Evolutionary conservation across 2,888 invertebrate genomes (phyloP).

Genomic region (Hydraecia micacea): DNA sequence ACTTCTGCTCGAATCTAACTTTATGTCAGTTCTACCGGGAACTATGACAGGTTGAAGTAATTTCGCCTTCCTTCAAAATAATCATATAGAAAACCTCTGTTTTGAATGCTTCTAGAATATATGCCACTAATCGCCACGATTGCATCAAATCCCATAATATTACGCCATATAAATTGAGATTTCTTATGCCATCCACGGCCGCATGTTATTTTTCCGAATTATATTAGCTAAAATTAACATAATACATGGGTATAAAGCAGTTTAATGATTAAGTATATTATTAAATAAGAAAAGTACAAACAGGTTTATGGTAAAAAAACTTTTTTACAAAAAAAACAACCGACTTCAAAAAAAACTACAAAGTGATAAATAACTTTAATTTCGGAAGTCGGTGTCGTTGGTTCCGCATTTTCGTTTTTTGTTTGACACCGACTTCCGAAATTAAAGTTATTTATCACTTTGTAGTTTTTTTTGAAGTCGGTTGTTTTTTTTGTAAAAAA

Average conservation of each 20-base stretch:
- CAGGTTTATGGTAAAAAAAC: constrained; percentile 35
- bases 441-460: too few relatives aligned
- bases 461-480: too few relatives aligned
- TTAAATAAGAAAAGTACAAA: constrained; percentile 3
- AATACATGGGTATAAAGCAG: constrained; percentile 18
- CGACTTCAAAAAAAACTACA: too few relatives aligned
- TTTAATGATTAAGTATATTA: constrained; percentile 23
- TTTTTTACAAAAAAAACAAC: too few relatives aligned
- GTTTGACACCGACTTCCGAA: too few relatives aligned
- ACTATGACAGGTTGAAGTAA: neutral
- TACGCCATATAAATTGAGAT: constrained; percentile 36
- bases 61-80: neutral
- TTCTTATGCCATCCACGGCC: constrained; percentile 3
- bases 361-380: too few relatives aligned
- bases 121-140: constrained; percentile 11
- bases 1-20: neutral
- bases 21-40: neutral
- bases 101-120: constrained; percentile 3
- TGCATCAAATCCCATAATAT: constrained; percentile 32
- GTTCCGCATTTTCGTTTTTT: too few relatives aligned
- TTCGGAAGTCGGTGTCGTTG: too few relatives aligned
- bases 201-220: constrained; percentile 5
- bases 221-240: constrained; percentile 39
- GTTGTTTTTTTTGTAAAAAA: too few relatives aligned
- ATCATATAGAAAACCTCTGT: neutral